phyloP scores from a whole-genome alignment of 2,888 invertebrate genomes.

The Resseliella maxima region DNA sequence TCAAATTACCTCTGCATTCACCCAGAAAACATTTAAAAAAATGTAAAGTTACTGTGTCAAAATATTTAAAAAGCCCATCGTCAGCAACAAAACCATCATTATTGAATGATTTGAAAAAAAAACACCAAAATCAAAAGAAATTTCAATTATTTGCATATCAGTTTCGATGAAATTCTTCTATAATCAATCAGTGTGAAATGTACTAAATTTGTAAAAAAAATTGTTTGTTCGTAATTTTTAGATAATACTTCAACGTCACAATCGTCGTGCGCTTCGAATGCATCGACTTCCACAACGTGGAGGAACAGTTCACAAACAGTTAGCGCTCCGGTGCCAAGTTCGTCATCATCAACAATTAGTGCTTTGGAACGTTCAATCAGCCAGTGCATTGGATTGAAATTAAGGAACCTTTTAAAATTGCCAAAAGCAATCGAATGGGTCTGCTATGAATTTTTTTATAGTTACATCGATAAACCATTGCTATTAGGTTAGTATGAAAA shows the following conservation, averaged over 20 bases:
- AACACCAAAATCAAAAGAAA: constrained; percentile 32
- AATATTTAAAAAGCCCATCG: constrained; percentile 64
- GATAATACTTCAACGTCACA: not conserved
- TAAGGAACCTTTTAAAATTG: constrained; percentile 92
- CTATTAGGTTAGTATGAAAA: constrained; percentile 94
- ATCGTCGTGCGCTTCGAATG: not conserved
- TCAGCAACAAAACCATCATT: constrained; percentile 57
- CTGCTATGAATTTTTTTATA: constrained; percentile 99
- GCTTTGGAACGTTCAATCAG: constrained; percentile 86
- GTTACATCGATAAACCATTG: constrained; percentile 94
- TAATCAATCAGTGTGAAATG: too few species aligned
- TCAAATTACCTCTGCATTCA: constrained; percentile 65
- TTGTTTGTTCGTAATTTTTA: not conserved
- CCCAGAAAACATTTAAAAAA: constrained; percentile 65
- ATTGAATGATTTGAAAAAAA: constrained; percentile 66
- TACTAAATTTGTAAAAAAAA: too few species aligned
- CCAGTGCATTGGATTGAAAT: constrained; percentile 87
- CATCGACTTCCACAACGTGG: constrained; percentile 39
- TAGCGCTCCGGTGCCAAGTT: constrained; percentile 58
- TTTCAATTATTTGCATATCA: not conserved
- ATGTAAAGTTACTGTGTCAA: constrained; percentile 67
- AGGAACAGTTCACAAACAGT: constrained; percentile 58
- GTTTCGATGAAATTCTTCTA: too few species aligned
- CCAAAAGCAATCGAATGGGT: constrained; percentile 99
- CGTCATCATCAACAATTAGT: constrained; percentile 61